Conservation (phyloP, 2,888 invertebrate genomes). For the Aromia moschata region DNA sequence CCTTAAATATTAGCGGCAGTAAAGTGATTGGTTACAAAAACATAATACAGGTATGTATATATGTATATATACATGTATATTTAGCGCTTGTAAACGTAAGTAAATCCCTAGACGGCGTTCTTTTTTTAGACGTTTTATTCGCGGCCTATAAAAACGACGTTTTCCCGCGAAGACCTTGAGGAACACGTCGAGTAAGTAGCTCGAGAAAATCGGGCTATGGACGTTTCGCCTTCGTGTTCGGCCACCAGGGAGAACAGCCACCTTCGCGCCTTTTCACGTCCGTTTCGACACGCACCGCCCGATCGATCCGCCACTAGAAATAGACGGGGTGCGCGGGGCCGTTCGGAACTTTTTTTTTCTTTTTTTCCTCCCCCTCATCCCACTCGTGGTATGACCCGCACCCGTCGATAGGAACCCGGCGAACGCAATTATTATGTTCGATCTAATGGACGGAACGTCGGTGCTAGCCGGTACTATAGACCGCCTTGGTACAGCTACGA, state of each 20-base stretch:
- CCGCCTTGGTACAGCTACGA: constrained; percentile 15
- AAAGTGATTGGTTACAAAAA: too few relatives aligned
- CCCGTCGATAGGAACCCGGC: constrained; percentile 22
- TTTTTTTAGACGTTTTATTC: too few relatives aligned
- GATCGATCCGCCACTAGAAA: constrained; percentile 16
- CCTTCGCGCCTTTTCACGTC: background rate
- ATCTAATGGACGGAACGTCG: constrained; percentile 10
- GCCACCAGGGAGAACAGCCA: background rate
- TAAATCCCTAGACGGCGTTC: too few relatives aligned
- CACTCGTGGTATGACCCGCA: constrained; percentile 7
- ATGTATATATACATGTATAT: too few relatives aligned
- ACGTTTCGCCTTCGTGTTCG: background rate
- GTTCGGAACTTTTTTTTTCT: constrained; percentile 9
- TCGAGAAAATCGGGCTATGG: background rate
- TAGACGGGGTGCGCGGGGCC: constrained; percentile 1
- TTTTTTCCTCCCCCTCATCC: constrained; percentile 7
- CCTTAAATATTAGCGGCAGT: too few relatives aligned
- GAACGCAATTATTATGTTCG: background rate
- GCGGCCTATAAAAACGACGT: too few relatives aligned
- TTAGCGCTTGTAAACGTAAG: too few relatives aligned
- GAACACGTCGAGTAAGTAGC: too few relatives aligned
- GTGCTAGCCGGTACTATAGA: constrained; percentile 23
- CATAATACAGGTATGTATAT: too few relatives aligned
- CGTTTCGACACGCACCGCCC: constrained; percentile 16
- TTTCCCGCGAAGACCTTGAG: too few relatives aligned